Percentiles rank a stretch among this genome's conserved stretches.
These are phyloP conservation scores for Cyclopterus lumpus DNA, from an alignment of 2,797 vertebrate genomes.

Conservation along the genomic window DNA sequence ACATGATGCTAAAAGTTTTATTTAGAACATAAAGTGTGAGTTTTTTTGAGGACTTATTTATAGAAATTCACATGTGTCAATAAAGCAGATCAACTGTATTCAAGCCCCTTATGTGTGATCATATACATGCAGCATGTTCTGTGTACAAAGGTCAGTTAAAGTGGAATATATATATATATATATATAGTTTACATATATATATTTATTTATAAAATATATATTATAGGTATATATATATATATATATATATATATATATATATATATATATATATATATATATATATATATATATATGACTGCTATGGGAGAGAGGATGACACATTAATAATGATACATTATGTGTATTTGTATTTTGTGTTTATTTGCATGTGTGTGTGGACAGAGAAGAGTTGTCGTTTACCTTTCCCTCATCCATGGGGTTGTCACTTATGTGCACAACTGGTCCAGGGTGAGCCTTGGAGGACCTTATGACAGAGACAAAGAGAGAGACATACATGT, in stretches of 20 bases:
- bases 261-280: background rate
- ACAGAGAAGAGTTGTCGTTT: conserved; percentile 37
- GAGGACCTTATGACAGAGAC: conserved; percentile 87
- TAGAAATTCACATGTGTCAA: conserved; percentile 23
- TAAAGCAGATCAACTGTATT: background rate
- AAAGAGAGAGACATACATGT: conserved; percentile 25
- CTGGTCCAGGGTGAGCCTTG: conserved; percentile 96
- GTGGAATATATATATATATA: background rate
- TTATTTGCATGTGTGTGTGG: background rate
- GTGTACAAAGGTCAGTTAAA: background rate
- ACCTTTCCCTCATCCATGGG: conserved; percentile 99
- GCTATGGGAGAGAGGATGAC: background rate
- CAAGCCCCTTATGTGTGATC: background rate
- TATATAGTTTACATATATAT: background rate
- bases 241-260: background rate
- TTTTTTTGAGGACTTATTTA: conserved; percentile 30
- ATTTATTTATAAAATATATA: background rate
- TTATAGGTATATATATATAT: background rate
- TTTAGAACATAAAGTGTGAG: conserved; percentile 1
- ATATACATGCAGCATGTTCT: background rate
- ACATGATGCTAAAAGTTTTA: conserved; percentile 1
- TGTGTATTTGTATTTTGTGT: background rate
- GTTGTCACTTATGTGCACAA: conserved; percentile 99
- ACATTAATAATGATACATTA: too few species aligned
- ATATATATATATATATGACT: background rate